Evolutionary conservation across 1,140 invertebrate genomes (phyloP).

Genomic region (Eubasilissa regina): DNA sequence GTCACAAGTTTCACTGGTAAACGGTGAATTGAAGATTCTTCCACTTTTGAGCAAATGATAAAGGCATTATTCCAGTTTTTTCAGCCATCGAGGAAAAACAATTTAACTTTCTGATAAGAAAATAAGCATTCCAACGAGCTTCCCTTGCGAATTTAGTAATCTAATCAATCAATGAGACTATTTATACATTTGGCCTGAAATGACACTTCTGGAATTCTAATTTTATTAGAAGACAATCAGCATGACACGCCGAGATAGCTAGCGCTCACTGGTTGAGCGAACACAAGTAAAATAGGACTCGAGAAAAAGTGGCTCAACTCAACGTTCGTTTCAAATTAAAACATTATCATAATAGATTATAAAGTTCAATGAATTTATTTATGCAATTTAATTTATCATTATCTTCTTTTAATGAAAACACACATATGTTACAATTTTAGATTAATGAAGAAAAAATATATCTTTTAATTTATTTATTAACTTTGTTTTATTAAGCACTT

Average conservation of each 20-base stretch:
- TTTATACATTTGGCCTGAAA: no score
- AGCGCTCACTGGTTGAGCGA: background rate
- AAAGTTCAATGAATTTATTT: background rate
- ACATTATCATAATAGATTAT: background rate
- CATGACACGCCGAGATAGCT: no score
- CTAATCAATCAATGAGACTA: no score
- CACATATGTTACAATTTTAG: no score
- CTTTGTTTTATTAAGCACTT: no score
- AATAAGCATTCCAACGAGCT: background rate
- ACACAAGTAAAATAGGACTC: background rate
- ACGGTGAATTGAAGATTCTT: background rate
- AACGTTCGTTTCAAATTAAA: background rate
- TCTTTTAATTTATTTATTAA: no score
- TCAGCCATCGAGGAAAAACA: background rate
- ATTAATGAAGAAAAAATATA: no score
- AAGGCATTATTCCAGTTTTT: background rate
- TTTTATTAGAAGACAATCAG: no score
- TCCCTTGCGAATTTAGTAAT: no score
- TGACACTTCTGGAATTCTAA: no score
- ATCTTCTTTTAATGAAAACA: no score
- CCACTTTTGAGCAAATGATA: conserved; percentile 16
- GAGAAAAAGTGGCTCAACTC: background rate
- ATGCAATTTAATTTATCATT: no score
- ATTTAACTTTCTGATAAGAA: background rate
- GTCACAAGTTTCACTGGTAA: background rate